Base-by-base conservation (phyloP, 64 coral and sea anemone genomes). In the Cladopsammia gracilis region DNA sequence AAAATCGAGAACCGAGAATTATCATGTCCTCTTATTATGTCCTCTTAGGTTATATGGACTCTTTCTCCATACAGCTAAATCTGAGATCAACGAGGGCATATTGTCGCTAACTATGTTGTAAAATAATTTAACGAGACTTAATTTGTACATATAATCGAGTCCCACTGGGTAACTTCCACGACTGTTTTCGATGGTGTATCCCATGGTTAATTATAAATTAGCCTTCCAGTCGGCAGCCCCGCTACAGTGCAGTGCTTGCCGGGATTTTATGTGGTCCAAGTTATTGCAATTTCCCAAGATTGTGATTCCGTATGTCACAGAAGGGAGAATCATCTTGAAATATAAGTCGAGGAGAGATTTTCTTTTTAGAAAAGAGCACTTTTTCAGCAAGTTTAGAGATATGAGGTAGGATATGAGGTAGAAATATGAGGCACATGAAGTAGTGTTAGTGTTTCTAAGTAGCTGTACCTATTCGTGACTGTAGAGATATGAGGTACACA, bases 31-130 rank as follows among this genome's bases (percentile, higher is more conserved):
- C 50, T 77, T 77, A 15, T 77, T 77, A 54, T 56, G 16, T 54
- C n/a, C 75, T 77, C 49, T 77, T 54, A 58, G 75, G n/a, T 77
- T 77, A 20, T 77, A 77, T 56, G 20, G 48, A 54, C 75, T 77
- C 20, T 77, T 48, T 77, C 75, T 50, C 49, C 48, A 71, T 10
- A 13, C 26, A 43, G 13, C 69, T 71, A 71, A 71, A 71, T 75
- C 14, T 5, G 13, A 49, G 16, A 77, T 77, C 75, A 77, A 51
- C 16, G 20, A 48, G 75, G 75, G 75, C 49, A 48, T 53, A 10
- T 52, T 56, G 48, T 77, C 15, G n/a, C 20, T 75, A 49, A 49
- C 46, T 49, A 75, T 75, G 42, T 46, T 48, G 43, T 48, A 73
- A 44, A 73, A 46, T 45, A 75, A 25, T 75, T 75, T 75, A 4